Base-by-base conservation (phyloP, 2,113 vertebrate genomes). In the Elanus axillaris region DNA sequence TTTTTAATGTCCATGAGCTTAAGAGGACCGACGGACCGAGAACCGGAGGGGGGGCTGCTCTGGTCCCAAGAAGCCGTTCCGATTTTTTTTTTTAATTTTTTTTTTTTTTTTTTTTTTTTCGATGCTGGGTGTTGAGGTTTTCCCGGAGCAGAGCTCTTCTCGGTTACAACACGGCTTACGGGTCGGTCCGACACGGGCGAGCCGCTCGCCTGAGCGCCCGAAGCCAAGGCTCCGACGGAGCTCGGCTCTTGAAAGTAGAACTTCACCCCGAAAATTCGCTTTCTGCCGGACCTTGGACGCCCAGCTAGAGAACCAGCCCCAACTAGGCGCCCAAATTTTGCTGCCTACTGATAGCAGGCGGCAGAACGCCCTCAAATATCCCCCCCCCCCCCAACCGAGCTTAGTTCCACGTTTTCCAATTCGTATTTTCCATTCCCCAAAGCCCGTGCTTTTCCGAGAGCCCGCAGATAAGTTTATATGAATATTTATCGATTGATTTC, bases 401-500 rank as follows among this genome's bases (percentile, higher is more conserved):
- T 58, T 63, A 71, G 90, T 71, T 86, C 88, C 92, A 31, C 52
- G 34, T 83, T 89, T 56, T 85, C 69, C 36, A 80, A 90, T 90
- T 96, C 76, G 77, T 95, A 67, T 92, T 93, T 97, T 95, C 90
- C 80, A 63, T 63, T n/a, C 66, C 94, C 63, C 77, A 68, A 80
- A 78, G 3, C 20, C 52, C 13, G 8, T 76, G 84, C 78, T 96
- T 96, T 96, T 86, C 88, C 73, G 86, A 96, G 94, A 91, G 94
- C 92, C 86, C 16, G 47, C 67, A 92, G 94, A 96, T 96, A 81
- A 95, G 81, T 97, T 98, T 96, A 95, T 95, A 98, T 98, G 98
- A 98, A 98, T 98, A 98, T 98, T 98, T 98, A 98, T 98, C 98
- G 98, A 98, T 98, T 97, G 97, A 98, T 98, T 98, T 98, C 98